phyloP scores from a whole-genome alignment of 2,797 vertebrate genomes.

The Rhinatrema bivittatum region DNA sequence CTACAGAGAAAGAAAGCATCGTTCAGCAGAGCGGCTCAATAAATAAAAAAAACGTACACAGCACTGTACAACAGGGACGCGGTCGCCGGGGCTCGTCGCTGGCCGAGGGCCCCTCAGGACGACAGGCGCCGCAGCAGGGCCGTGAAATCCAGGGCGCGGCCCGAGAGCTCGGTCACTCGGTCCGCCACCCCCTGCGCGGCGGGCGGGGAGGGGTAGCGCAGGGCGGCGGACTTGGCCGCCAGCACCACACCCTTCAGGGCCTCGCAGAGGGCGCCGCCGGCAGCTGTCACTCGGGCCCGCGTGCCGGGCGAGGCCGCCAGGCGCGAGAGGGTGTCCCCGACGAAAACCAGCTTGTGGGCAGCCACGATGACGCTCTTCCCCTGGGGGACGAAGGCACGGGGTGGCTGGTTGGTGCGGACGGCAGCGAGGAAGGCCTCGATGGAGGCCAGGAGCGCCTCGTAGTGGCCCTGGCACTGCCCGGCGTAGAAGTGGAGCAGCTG shows the following conservation, averaged over 20 bases:
- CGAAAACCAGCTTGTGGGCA: conserved; percentile 86
- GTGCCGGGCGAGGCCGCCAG: conserved; percentile 72
- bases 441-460: conserved; percentile 70
- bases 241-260: conserved; percentile 76
- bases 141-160: conserved; percentile 76
- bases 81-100: too few species aligned
- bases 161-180: conserved; percentile 74
- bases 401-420: conserved; percentile 75
- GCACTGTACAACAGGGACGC: too few species aligned
- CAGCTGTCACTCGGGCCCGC: conserved; percentile 72
- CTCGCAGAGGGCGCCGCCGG: conserved; percentile 73
- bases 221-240: conserved; percentile 79
- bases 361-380: conserved; percentile 82
- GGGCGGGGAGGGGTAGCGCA: conserved; percentile 75
- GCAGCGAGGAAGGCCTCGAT: conserved; percentile 75
- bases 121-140: conserved; percentile 72
- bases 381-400: conserved; percentile 74
- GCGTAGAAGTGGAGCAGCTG: conserved; percentile 84
- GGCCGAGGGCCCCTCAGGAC: conserved; percentile 16
- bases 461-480: conserved; percentile 77
- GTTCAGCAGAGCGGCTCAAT: too few species aligned
- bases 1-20: too few species aligned
- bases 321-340: conserved; percentile 81
- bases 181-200: conserved; percentile 78
- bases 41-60: too few species aligned